These are phyloP conservation scores for Heliothis peltigera DNA, from an alignment of 2,888 invertebrate species.

Conservation along the genomic window DNA sequence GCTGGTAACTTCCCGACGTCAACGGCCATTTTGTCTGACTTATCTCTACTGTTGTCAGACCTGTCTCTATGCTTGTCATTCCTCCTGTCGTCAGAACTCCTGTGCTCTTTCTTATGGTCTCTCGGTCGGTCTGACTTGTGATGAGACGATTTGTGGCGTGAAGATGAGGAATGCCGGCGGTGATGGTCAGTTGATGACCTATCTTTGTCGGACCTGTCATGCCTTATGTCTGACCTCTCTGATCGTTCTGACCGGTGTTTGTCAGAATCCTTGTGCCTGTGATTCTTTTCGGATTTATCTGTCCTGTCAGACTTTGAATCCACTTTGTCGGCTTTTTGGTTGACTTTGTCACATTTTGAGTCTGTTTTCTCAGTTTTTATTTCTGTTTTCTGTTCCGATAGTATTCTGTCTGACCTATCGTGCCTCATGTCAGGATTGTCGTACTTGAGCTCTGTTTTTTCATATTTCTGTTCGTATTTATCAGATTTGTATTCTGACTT, in stretches of 20 bases:
- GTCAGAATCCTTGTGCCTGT: constrained; percentile 74
- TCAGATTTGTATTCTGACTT: constrained; percentile 45
- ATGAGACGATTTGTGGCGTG: constrained; percentile 78
- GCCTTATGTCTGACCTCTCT: constrained; percentile 64
- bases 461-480: constrained; percentile 49
- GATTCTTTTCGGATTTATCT: constrained; percentile 68
- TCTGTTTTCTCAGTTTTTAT: constrained; percentile 56
- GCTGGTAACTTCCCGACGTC: constrained; percentile 74
- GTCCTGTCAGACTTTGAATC: constrained; percentile 60
- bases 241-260: constrained; percentile 57
- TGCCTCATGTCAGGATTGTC: constrained; percentile 59
- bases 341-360: constrained; percentile 41
- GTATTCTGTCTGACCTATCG: constrained; percentile 50
- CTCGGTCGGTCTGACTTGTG: constrained; percentile 71
- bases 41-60: constrained; percentile 55
- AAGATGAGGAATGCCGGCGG: constrained; percentile 80
- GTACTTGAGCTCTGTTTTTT: constrained; percentile 54
- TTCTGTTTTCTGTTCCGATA: constrained; percentile 49
- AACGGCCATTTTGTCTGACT: constrained; percentile 63
- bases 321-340: constrained; percentile 52
- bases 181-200: constrained; percentile 74
- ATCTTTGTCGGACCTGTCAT: constrained; percentile 57
- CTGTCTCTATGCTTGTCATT: constrained; percentile 71
- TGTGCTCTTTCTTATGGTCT: constrained; percentile 78
- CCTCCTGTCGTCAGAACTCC: constrained; percentile 72